Evolutionary conservation across 2,888 invertebrate species (phyloP), one percentile per base, ranked within the genome.

Genomic region (Lutraria lutraria): DNA sequence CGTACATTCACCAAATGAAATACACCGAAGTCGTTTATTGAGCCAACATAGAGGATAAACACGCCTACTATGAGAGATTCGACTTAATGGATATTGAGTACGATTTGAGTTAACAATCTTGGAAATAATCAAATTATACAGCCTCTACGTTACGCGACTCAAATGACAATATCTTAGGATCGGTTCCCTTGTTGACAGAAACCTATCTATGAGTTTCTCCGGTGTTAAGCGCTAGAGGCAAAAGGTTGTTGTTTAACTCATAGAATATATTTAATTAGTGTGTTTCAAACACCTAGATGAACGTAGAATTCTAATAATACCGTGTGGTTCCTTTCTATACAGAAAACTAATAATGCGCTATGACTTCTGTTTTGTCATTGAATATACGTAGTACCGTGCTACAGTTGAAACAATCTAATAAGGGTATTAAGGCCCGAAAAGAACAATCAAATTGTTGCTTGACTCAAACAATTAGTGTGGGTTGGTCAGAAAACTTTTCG

Each of bases 51-150:
- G 15, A 56, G 56, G 19, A 1, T 56, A 56, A 56, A 56, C 16
- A 56, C 56, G 56, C 56, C 56, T 56, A 16, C 56, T 8, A 56
- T 56, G 56, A 16, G 56, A 56, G 15, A 19, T 56, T 56, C 19
- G 19, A 8, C 56, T 83, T 68, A 53, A 83, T 83, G 43, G 68
- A 83, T 83, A 83, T 43, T 43, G 8, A 43, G 43, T 43, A 43
- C 4, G 8, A 8, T 43, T 43, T 43, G 43, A 43, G 68, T 72
- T 43, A 72, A 72, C 63, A 43, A 68, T 53, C 63, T 53, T 83
- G 25, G 25, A 25, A 72, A 83, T 68, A 83, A 83, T 83, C 72
- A 68, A 83, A 83, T 83, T 63, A 83, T 21, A 2, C 43, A 72
- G 83, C 68, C 43, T 43, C 43, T 8, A 43, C 8, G 43, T 43